phyloP scores from a whole-genome alignment of 2,113 vertebrate species.

The Charadrius vociferus region DNA sequence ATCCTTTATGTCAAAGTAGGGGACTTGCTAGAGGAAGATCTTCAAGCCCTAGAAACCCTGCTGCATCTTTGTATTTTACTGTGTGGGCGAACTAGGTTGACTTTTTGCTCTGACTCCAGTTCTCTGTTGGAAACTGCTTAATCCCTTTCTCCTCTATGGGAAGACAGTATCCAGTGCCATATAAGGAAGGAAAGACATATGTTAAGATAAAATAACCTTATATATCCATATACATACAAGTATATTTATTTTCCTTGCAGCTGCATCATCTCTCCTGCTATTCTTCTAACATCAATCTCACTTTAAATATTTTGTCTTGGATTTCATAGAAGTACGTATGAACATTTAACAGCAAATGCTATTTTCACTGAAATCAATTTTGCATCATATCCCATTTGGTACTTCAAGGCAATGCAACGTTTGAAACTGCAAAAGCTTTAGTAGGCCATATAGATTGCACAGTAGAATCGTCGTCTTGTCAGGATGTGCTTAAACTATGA shows the following conservation, averaged over 20 bases:
- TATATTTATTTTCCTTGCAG: background rate
- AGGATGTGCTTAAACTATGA: background rate
- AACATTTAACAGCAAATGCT: background rate
- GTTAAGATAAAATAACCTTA: background rate
- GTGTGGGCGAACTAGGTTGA: background rate
- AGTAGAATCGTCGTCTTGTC: background rate
- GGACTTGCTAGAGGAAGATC: background rate
- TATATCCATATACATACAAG: background rate
- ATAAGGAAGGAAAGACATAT: background rate
- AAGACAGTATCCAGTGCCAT: background rate
- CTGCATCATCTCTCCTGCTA: background rate
- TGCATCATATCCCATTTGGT: background rate
- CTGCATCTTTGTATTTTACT: background rate
- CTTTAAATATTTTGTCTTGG: background rate
- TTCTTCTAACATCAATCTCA: background rate
- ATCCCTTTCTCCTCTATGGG: background rate
- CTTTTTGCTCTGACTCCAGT: background rate
- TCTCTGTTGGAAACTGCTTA: background rate
- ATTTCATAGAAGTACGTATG: background rate
- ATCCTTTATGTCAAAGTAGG: background rate
- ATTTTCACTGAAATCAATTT: constrained; percentile 5
- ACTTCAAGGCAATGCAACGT: background rate
- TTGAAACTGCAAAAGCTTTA: background rate
- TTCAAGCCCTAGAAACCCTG: background rate
- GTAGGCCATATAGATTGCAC: background rate